Conservation (phyloP, 2,888 invertebrate genomes). For the Drosophila melanocephala region DNA sequence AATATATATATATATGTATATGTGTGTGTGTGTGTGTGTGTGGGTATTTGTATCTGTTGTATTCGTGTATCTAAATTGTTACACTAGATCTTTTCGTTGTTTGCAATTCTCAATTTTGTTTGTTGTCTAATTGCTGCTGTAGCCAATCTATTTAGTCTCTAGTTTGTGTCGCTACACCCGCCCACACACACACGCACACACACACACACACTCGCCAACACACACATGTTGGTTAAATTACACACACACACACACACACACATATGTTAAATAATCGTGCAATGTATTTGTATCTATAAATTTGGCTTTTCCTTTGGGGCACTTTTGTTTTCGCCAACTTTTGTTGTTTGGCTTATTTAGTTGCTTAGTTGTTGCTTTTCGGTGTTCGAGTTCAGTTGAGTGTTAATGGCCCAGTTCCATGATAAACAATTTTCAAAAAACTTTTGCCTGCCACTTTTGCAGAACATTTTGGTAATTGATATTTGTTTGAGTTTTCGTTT, state of each 20-base stretch:
- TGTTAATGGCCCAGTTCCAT: slow-evolving; percentile 73
- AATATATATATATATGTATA: too few relatives aligned
- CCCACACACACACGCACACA: not conserved
- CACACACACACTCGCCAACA: not conserved
- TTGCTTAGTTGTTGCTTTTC: slow-evolving; percentile 17
- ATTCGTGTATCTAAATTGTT: slow-evolving; percentile 33
- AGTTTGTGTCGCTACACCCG: slow-evolving; percentile 34
- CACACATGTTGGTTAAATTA: not conserved
- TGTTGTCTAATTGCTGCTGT: slow-evolving; percentile 64
- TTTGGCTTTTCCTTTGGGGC: slow-evolving; percentile 54
- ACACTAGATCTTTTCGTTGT: slow-evolving; percentile 26
- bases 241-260: not conserved
- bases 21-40: not conserved
- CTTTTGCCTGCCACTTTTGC: slow-evolving; percentile 53
- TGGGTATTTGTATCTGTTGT: slow-evolving; percentile 8
- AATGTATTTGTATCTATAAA: slow-evolving; percentile 41
- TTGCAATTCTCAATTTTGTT: slow-evolving; percentile 62
- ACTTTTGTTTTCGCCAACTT: slow-evolving; percentile 55
- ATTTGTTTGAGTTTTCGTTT: slow-evolving; percentile 28
- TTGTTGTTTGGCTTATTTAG: slow-evolving; percentile 19
- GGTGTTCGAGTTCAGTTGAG: slow-evolving; percentile 18
- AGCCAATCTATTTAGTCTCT: slow-evolving; percentile 43
- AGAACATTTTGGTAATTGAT: slow-evolving; percentile 43
- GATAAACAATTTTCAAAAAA: slow-evolving; percentile 66
- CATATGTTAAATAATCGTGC: slow-evolving; percentile 2